phyloP scores from a whole-genome alignment of 2,113 vertebrate species.

The Rousettus leschenaultii region DNA sequence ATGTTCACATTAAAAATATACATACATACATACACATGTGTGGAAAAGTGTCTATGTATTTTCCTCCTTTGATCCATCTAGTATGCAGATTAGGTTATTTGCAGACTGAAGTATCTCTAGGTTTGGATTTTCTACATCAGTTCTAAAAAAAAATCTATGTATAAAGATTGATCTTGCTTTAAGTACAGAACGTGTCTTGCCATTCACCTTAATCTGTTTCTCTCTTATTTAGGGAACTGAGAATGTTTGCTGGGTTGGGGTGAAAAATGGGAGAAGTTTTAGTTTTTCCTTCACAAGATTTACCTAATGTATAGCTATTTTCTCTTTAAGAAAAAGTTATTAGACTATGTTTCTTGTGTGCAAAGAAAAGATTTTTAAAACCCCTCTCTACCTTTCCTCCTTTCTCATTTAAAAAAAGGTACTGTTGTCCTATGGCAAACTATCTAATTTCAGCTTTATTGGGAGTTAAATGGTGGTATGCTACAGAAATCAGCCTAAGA shows the following conservation, averaged over 20 bases:
- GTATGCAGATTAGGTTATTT: constrained; percentile 72
- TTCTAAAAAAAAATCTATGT: constrained; percentile 72
- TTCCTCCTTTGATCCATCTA: constrained; percentile 78
- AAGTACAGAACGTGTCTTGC: constrained; percentile 49
- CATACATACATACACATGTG: constrained; percentile 64
- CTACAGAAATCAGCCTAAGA: constrained; percentile 28
- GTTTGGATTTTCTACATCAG: constrained; percentile 74
- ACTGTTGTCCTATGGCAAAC: neutral
- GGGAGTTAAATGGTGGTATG: neutral
- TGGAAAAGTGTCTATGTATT: constrained; percentile 72
- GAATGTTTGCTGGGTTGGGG: neutral
- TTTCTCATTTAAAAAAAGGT: neutral
- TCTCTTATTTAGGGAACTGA: constrained; percentile 48
- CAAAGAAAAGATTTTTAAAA: constrained; percentile 20
- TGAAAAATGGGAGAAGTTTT: neutral
- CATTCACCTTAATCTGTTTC: constrained; percentile 61
- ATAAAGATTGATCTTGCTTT: constrained; percentile 70
- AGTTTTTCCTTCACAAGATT: constrained; percentile 29
- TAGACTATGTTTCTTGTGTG: neutral
- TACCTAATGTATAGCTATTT: neutral
- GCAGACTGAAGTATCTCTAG: constrained; percentile 76
- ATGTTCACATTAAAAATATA: too few species aligned
- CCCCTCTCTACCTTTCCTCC: neutral
- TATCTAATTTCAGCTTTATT: constrained; percentile 28
- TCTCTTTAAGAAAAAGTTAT: neutral